Base-by-base conservation (phyloP, 2,888 invertebrate genomes). In the Resseliella maxima region DNA sequence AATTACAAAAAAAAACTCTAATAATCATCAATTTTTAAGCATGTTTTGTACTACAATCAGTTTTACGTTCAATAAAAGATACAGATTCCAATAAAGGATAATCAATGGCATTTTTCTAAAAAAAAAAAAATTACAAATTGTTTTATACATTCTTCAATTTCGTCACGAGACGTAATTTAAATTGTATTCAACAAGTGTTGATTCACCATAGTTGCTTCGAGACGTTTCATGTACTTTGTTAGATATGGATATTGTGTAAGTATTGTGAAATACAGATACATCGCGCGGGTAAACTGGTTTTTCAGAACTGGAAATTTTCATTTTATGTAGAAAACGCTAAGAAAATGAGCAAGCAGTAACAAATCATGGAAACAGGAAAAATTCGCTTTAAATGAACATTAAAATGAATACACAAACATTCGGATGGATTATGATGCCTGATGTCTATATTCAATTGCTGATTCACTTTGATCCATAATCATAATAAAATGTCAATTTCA, bases 121-220 rank as follows among this genome's bases (percentile, higher is more conserved):
- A 8, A 15, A 15, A 50, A 15, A 50, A 50, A 50, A 8, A 50
- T 15, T 8, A 41, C 41, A 41, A 41, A 41, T 8, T 41, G 41
- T 3, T 12, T 12, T 24, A 59, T 50, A 24, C 24, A 3, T 59
- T n/a, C 10, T 1, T 59, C 24, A 59, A 59, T 59, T 59, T 59
- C 59, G 10, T 24, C n/a, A 59, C 12, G 24, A 24, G 21, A 50
- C 2, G 18, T 3, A 50, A 50, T 50, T 18, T 12, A 41, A 41
- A 41, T 41, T 12, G 50, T 24, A 59, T 59, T n/a, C 59, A 59
- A 59, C 59, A 59, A 59, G 59, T 59, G 59, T 59, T 50, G 59
- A 59, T 59, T 59, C 24, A 59, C 24, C 59, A 3, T 59, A 24
- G 3, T 24, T 59, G 5, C 24, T 24, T 59, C 12, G 41, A 41